Evolutionary conservation across 2,113 vertebrate genomes (phyloP).

Genomic region (Oreotrochilus melanogaster): DNA sequence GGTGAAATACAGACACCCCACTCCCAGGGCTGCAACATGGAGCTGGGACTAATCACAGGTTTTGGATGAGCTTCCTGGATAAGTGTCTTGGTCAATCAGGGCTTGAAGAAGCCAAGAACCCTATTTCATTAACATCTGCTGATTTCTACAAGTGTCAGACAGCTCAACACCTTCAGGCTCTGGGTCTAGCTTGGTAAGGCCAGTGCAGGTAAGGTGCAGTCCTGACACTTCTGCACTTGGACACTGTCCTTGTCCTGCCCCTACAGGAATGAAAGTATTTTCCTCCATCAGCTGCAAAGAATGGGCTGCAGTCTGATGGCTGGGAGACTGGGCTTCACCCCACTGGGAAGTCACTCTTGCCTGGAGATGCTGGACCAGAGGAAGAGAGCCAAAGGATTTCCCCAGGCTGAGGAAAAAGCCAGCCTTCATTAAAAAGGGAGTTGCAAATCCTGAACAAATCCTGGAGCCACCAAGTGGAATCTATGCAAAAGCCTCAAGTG

Average conservation of each 20-base stretch:
- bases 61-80: background rate
- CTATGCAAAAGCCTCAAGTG: background rate
- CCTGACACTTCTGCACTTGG: background rate
- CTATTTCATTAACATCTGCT: background rate
- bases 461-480: background rate
- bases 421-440: background rate
- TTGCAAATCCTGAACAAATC: background rate
- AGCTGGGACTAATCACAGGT: background rate
- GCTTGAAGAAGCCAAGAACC: background rate
- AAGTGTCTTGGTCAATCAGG: background rate
- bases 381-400: accelerated
- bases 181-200: background rate
- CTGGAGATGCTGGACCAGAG: background rate
- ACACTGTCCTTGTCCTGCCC: background rate
- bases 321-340: background rate
- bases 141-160: background rate
- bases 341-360: accelerated
- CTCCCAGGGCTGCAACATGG: background rate
- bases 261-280: background rate
- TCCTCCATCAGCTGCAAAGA: background rate
- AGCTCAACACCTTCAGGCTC: background rate
- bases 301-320: accelerated
- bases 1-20: background rate
- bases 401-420: background rate
- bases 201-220: background rate